Evolutionary conservation across 2,797 vertebrate species (phyloP), one percentile per base, ranked within the genome.

Genomic region (Nyctibius grandis): DNA sequence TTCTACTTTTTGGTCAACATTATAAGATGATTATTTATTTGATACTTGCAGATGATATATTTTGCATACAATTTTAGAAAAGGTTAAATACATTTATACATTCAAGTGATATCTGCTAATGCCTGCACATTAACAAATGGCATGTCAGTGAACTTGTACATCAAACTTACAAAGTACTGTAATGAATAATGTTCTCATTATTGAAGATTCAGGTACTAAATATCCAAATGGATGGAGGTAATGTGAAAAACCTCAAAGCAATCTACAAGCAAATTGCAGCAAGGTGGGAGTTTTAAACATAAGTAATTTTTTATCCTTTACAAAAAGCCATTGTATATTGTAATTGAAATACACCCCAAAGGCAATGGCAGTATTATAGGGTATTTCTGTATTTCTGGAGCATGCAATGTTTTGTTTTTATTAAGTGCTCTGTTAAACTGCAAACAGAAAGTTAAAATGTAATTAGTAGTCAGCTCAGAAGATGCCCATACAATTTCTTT

Each of bases 71-170:
- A 6, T 68, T 93, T 48, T 60, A 34, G 21, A 19, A 65, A 80
- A 67, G 3, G 4, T 48, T 77, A 65, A 74, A 28, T 70, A 6
- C 5, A 15, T 85, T 56, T 72, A 15, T 69, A 18, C 9, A 14
- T 88, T 81, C 5, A 65, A 15, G 15, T 48, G 33, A n/a, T 22
- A 15, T 21, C 14, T 40, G 45, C 33, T 85, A 56, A 34, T 74
- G 42, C 14, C 19, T 82, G 11, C 9, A 0, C 9, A 3, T 38
- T 73, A 36, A 29, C 0, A 0, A 5, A 22, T 87, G 23, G 4
- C 10, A 6, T 38, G 40, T 40, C 78, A 33, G 9, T 86, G 54
- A 75, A 45, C 38, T 77, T 92, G 20, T 56, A 34, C 26, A 50
- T 78, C 14, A 50, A 57, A 73, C 21, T 75, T 47, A 31, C 3